Evolutionary conservation across 1,140 invertebrate genomes (phyloP).

Genomic region (Eufriesea mexicana): DNA sequence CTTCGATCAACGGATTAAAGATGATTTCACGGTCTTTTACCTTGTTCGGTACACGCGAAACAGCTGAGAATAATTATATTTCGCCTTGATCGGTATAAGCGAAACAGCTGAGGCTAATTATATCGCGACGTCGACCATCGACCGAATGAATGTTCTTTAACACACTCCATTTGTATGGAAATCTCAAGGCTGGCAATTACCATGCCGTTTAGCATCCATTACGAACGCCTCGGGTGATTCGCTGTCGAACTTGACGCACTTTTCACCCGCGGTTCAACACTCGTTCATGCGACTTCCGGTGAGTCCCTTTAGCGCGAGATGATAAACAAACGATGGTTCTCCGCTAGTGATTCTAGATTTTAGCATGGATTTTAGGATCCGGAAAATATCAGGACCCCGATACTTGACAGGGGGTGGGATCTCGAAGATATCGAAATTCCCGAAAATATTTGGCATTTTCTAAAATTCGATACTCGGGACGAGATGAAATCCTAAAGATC

Average conservation of each 20-base stretch:
- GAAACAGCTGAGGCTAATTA: not conserved
- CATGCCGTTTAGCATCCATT: slow-evolving; percentile 2
- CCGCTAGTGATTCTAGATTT: not conserved
- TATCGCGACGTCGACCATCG: no score
- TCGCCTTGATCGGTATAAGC: not conserved
- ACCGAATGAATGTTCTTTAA: not conserved
- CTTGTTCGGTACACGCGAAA: not conserved
- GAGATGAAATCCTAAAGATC: no score
- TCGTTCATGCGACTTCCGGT: slow-evolving; percentile 6
- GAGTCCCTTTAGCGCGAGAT: not conserved
- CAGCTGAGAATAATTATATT: not conserved
- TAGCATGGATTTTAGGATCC: no score
- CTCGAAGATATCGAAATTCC: no score
- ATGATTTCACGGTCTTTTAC: not conserved
- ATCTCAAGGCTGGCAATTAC: slow-evolving; percentile 27
- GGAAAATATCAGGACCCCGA: no score
- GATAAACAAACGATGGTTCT: not conserved
- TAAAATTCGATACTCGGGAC: no score
- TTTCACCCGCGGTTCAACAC: slow-evolving; percentile 3
- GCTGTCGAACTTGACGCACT: slow-evolving; percentile 23
- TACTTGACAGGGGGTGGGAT: no score
- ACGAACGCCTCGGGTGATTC: slow-evolving; percentile 19
- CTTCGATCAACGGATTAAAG: no score
- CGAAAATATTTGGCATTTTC: no score
- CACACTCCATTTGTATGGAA: slow-evolving; percentile 14